Evolutionary conservation across 2,797 vertebrate genomes (phyloP).

Genomic region (Pristis pectinata): DNA sequence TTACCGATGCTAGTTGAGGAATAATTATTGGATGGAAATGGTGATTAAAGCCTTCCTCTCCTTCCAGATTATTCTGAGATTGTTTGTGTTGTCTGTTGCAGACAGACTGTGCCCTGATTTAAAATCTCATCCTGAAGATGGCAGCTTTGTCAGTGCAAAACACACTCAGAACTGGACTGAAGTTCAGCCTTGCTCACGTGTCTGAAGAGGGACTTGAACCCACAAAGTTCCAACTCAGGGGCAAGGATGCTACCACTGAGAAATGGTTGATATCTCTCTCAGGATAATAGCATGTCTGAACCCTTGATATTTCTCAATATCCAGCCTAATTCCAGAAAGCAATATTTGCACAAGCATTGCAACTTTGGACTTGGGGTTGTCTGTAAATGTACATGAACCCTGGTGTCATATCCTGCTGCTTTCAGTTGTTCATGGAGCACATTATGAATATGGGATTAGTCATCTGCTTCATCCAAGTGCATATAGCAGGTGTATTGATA

Average conservation of each 20-base stretch:
- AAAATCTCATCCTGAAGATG: neutral
- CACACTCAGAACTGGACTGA: no score
- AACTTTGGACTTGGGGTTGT: neutral
- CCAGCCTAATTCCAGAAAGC: neutral
- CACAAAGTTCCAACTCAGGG: neutral
- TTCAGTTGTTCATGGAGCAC: neutral
- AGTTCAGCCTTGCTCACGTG: no score
- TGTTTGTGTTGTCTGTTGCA: neutral
- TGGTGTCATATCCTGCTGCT: no score
- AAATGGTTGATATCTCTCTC: neutral
- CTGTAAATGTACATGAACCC: no score
- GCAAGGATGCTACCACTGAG: neutral
- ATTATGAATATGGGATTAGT: neutral
- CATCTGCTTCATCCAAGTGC: neutral
- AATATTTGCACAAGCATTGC: neutral
- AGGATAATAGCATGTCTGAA: neutral
- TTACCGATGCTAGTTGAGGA: neutral
- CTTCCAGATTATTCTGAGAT: neutral
- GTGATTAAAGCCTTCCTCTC: neutral
- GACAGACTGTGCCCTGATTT: neutral
- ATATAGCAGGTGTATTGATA: neutral
- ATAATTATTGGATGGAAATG: neutral
- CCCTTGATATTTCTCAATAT: neutral
- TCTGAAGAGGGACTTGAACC: neutral
- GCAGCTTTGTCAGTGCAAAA: neutral